These are phyloP conservation scores for Apoda limacodes DNA, from an alignment of 2,888 invertebrate species.

Conservation along the genomic window DNA sequence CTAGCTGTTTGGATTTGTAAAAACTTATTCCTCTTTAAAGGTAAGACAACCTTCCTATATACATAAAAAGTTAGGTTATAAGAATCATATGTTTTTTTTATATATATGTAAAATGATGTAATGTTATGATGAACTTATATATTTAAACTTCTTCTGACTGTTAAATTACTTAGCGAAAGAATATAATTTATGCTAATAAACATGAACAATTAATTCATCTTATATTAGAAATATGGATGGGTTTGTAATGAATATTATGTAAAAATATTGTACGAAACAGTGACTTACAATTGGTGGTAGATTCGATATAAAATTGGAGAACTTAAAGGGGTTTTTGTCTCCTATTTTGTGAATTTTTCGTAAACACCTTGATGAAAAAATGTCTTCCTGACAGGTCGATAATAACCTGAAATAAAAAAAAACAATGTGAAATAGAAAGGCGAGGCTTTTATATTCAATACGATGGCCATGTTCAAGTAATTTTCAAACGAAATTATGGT, in stretches of 20 bases:
- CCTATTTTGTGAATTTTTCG: slow-evolving; percentile 66
- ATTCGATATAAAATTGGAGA: slow-evolving; percentile 67
- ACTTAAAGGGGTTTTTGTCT: slow-evolving; percentile 66
- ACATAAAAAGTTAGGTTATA: no score
- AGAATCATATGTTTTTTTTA: no score
- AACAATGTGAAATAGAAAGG: slow-evolving; percentile 49
- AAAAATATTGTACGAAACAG: slow-evolving; percentile 17
- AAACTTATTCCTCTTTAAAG: no score
- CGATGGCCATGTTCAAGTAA: no score
- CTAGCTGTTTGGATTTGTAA: no score
- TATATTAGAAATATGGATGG: background rate
- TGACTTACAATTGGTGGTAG: slow-evolving; percentile 65
- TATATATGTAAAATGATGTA: no score
- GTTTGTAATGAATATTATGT: background rate
- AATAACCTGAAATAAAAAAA: slow-evolving; percentile 68
- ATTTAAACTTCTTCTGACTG: no score
- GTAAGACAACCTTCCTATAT: no score
- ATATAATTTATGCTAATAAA: background rate
- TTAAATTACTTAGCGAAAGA: no score
- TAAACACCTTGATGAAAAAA: slow-evolving; percentile 55
- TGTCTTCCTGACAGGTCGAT: slow-evolving; percentile 68
- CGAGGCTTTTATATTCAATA: no score
- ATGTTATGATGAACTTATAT: no score
- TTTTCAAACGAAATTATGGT: no score
- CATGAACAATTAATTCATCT: background rate